phyloP scores from a whole-genome alignment of 2,113 vertebrate genomes.

The Aythya baeri region DNA sequence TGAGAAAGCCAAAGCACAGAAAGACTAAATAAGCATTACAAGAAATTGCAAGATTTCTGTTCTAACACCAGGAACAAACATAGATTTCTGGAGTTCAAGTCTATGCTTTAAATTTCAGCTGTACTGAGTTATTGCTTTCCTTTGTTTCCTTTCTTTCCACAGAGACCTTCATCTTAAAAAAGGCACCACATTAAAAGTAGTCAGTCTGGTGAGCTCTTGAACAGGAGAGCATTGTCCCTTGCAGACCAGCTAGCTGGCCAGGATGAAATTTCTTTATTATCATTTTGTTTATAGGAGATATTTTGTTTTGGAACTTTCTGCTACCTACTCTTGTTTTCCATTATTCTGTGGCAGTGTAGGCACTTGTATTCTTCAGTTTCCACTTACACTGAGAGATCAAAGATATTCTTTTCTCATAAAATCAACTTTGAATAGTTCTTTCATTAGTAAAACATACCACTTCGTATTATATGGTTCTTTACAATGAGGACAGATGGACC shows the following conservation, averaged over 20 bases:
- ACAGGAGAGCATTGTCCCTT: constrained; percentile 11
- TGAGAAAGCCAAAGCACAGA: neutral
- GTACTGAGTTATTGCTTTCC: neutral
- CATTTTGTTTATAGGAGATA: constrained; percentile 6
- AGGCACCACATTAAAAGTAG: neutral
- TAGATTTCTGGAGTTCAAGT: neutral
- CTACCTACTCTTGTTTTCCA: constrained; percentile 43
- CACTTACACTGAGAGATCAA: neutral
- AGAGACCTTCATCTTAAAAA: neutral
- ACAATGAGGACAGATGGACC: neutral
- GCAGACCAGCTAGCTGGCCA: neutral
- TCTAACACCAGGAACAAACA: neutral
- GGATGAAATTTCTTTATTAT: constrained; percentile 25
- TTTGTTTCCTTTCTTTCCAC: neutral
- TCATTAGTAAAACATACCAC: neutral
- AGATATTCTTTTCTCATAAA: neutral
- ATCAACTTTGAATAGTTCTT: neutral
- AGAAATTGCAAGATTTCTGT: neutral
- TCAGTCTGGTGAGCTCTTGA: neutral
- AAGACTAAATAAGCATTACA: neutral
- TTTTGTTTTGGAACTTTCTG: constrained; percentile 41
- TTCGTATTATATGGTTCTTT: neutral
- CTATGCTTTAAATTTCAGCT: neutral
- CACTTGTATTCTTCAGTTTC: neutral
- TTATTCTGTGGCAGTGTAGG: neutral